A percentile compares a stretch with the other conserved stretches of the same genome.
Conservation (phyloP, 2,888 invertebrate species). For the Plebejus argus region DNA sequence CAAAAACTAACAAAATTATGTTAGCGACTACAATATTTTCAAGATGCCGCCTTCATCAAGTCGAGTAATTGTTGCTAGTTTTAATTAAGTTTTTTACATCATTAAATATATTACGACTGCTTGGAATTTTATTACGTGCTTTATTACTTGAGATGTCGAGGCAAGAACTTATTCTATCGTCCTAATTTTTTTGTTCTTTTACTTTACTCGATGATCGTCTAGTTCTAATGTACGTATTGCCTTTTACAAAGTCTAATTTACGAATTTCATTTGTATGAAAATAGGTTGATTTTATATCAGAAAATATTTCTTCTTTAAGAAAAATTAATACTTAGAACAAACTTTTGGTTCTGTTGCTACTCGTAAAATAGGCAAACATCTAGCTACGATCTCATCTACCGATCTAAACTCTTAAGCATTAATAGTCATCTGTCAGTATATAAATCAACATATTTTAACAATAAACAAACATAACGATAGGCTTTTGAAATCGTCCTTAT, state of each 20-base stretch:
- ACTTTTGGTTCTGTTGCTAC: conserved; percentile 65
- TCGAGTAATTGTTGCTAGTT: not conserved
- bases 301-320: conserved; percentile 70
- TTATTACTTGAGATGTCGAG: not conserved
- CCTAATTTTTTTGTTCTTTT: not conserved
- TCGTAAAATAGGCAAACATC: conserved; percentile 59
- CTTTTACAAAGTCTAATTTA: conserved; percentile 67
- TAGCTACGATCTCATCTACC: conserved; percentile 66
- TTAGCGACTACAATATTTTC: conserved; percentile 5
- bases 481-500: conserved; percentile 60
- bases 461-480: conserved; percentile 51
- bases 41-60: not conserved
- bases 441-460: conserved; percentile 54
- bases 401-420: conserved; percentile 61
- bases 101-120: not conserved
- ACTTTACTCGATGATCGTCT: conserved; percentile 15
- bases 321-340: conserved; percentile 65
- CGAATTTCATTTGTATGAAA: conserved; percentile 73
- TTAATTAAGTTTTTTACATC: not conserved
- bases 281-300: conserved; percentile 74
- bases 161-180: not conserved
- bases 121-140: not conserved
- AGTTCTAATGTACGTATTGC: conserved; percentile 65
- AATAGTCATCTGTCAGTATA: conserved; percentile 56
- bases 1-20: conserved; percentile 15